phyloP scores from a whole-genome alignment of 2,113 vertebrate genomes.

The Sceloporus undulatus region DNA sequence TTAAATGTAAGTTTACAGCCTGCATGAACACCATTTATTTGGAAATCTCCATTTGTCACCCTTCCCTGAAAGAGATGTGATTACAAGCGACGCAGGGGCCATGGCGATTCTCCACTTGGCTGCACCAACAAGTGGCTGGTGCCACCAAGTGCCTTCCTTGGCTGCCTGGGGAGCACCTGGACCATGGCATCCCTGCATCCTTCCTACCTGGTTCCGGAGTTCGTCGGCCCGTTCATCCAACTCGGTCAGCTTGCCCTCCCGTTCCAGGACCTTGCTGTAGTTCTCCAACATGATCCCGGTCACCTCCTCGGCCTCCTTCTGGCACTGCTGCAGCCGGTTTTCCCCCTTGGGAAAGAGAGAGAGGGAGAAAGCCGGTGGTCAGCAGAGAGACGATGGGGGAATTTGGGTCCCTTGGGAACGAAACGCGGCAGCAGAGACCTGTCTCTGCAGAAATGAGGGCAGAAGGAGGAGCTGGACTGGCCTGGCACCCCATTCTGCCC shows the following conservation, averaged over 20 bases:
- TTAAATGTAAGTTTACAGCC: too few species aligned
- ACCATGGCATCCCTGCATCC: background rate
- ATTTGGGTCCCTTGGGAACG: background rate
- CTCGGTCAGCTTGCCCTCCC: slow-evolving; percentile 66
- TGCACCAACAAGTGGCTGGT: too few species aligned
- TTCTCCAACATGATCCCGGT: slow-evolving; percentile 76
- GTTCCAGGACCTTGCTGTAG: slow-evolving; percentile 70
- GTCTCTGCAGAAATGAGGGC: background rate
- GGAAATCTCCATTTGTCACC: too few species aligned
- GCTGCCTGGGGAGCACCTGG: background rate
- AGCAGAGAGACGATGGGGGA: too few species aligned
- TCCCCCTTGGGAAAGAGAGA: slow-evolving; percentile 50
- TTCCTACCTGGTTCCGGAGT: slow-evolving; percentile 69
- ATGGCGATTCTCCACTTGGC: too few species aligned
- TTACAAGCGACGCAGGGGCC: too few species aligned
- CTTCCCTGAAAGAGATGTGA: too few species aligned
- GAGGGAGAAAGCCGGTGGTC: too few species aligned
- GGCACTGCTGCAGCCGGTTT: slow-evolving; percentile 67
- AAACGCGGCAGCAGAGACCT: too few species aligned
- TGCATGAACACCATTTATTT: too few species aligned
- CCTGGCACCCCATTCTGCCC: too few species aligned
- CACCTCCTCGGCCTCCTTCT: slow-evolving; percentile 70
- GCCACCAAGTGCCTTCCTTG: background rate
- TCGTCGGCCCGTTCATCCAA: slow-evolving; percentile 71
- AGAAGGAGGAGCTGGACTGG: background rate